These are phyloP conservation scores for Protobothrops mucrosquamatus DNA, from an alignment of 2,113 vertebrate genomes.

Conservation along the genomic window DNA sequence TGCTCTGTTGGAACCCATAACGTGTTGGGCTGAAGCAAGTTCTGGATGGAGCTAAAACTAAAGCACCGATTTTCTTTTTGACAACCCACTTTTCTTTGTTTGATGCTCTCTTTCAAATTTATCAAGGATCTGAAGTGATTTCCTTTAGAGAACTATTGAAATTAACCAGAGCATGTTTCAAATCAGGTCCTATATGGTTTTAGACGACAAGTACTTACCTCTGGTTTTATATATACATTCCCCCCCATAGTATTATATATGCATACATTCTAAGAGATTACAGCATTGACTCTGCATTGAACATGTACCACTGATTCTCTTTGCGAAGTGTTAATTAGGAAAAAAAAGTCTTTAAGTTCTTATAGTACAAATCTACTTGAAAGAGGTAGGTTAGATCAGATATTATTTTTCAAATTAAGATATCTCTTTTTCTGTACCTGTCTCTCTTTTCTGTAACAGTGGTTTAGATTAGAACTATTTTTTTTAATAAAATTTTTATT, in stretches of 20 bases:
- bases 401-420: neutral
- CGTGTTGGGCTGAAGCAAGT: neutral
- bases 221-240: neutral
- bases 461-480: neutral
- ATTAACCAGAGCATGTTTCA: neutral
- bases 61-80: neutral
- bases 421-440: neutral
- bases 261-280: neutral
- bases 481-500: too few relatives aligned
- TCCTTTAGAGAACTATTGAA: neutral
- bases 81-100: neutral
- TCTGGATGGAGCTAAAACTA: neutral
- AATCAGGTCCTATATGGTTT: neutral
- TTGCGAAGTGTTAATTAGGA: neutral
- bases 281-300: neutral
- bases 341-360: neutral
- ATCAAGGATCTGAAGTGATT: neutral
- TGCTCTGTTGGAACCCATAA: neutral
- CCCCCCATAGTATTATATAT: neutral
- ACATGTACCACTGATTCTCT: neutral
- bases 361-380: neutral
- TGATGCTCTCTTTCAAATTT: neutral
- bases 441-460: neutral
- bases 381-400: neutral
- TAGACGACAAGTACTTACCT: neutral